Evolutionary conservation across 2,797 vertebrate genomes (phyloP), one percentile per base, ranked within the genome.

Genomic region (Spheniscus humboldti): DNA sequence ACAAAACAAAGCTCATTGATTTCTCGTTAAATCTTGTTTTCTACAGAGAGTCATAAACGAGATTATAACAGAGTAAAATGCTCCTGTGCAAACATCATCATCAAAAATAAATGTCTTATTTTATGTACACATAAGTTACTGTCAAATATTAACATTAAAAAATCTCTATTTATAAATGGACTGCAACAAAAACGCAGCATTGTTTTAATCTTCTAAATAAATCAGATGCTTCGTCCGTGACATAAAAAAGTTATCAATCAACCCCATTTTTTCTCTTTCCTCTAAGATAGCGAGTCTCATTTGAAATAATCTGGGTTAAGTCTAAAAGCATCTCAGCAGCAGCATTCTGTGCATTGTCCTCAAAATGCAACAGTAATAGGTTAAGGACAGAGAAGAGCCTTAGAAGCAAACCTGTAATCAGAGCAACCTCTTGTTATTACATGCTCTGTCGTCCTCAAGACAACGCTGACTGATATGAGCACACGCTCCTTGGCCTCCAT

Each of bases 61-160:
- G 62, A 27, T 17, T 6, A 1, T 12, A 27, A 60, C 59, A 60
- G 47, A 88, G 48, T 39, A 19, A 87, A 88, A 94, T 30, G 67
- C 81, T 78, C 74, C 76, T n/a, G 48, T 55, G 85, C 66, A 75
- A 92, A 79, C 7, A 3, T 6, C 57, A 19, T 13, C 43, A 72
- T 79, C 33, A 50, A 81, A 92, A 94, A 92, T 82, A 89, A 71
- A 78, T 1, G 33, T 20, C 9, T 25, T 25, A 2, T 57, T 69
- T 82, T 92, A 66, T 43, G 41, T 86, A 93, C 86, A 92, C n/a
- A 81, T 92, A 96, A 96, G 60, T 96, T 87, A 96, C 86, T 69
- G 77, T 94, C 94, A 96, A 82, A 88, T 91, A 91, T 86, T 69
- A 88, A 87, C 83, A 64, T 87, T 35, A 37, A 86, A 79, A 24